Evolutionary conservation across 2,113 vertebrate genomes (phyloP).

Genomic region (Zapus hudsonius): DNA sequence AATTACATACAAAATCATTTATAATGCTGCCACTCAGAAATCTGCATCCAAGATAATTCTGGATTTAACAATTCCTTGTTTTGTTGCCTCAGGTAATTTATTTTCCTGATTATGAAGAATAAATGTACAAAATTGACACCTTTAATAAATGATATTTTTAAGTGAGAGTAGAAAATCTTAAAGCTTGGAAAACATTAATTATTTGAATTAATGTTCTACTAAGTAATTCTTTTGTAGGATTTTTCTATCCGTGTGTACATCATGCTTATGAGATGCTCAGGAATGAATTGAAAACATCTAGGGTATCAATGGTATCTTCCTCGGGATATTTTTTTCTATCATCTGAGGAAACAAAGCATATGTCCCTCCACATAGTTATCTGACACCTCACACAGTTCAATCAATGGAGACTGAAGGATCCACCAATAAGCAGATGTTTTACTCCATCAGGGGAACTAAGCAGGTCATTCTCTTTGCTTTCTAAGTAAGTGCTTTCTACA

Average conservation of each 20-base stretch:
- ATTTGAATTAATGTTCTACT: neutral
- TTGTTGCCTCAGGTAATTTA: neutral
- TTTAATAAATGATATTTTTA: too few species aligned
- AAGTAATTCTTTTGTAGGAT: neutral
- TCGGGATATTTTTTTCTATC: neutral
- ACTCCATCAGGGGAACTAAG: neutral
- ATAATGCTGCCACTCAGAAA: neutral
- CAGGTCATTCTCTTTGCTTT: neutral
- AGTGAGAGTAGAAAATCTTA: too few species aligned
- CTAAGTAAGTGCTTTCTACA: neutral
- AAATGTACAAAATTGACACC: too few species aligned
- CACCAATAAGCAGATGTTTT: slow-evolving; percentile 29
- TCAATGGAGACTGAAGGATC: neutral
- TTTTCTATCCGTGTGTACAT: neutral
- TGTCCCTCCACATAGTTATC: neutral
- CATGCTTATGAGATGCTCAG: neutral
- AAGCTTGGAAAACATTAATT: neutral
- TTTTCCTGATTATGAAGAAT: neutral
- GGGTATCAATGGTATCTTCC: neutral
- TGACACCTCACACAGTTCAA: neutral
- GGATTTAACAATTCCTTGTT: neutral
- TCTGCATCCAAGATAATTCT: neutral
- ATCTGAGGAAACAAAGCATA: neutral
- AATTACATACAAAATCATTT: neutral
- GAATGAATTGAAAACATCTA: neutral